Evolutionary conservation across 2,113 vertebrate species (phyloP), one percentile per base, ranked within the genome.

Genomic region (Oreochromis niloticus): DNA sequence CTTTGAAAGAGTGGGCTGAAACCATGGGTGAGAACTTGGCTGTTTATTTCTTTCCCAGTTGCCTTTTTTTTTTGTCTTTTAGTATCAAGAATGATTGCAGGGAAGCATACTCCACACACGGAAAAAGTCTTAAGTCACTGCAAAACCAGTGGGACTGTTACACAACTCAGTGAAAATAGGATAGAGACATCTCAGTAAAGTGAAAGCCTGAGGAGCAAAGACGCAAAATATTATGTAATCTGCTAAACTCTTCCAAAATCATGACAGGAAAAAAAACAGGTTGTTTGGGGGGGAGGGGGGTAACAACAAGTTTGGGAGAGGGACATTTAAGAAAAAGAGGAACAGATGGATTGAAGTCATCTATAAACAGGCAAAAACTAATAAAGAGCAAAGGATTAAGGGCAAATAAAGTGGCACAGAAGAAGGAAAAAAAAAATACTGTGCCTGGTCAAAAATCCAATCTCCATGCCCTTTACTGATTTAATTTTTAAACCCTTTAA

Each of bases 141-240:
- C 54, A 55, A 78, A 81, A 80, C 27, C 32, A 86, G 84, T 39
- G 46, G 22, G 59, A 88, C 6, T 56, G 85, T 90, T 92, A 85
- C 82, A 80, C 63, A 87, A 87, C 80, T 41, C 50, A 3, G 32
- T 73, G 43, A 83, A 66, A 78, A 36, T 54, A 82, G 19, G 30
- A 73, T 48, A 19, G 73, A 54, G 50, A 79, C 84, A 83, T 92
- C 34, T 87, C 81, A 52, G 68, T 41, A 39, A 80, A 86, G 73
- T 89, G 55, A 68, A 59, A 78, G 81, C 13, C 11, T 55, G 12
- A 81, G 83, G n/a, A 88, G 73, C 22, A 83, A 71, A 85, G 86
- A 83, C 48, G 79, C 24, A 14, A 79, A 81, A 83, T 88, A 82
- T 94, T 93, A 92, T 24, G 78, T 85, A 88, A 94, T 80, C 7